phyloP scores from a whole-genome alignment of 2,113 vertebrate genomes.

The Charadrius vociferus region DNA sequence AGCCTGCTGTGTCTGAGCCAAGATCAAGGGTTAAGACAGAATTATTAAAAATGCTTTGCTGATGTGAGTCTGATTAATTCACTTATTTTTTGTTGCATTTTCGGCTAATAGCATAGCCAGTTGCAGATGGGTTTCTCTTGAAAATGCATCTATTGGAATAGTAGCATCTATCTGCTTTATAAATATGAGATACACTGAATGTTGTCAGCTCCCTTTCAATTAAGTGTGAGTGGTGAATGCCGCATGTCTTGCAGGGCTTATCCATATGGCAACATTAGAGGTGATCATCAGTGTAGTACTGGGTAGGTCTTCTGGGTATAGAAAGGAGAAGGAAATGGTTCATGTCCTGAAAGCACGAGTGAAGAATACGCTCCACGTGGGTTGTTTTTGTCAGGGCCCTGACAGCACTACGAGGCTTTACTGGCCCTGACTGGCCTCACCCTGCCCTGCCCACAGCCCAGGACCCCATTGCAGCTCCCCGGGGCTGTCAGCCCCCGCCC shows the following conservation, averaged over 20 bases:
- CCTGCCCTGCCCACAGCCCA: neutral
- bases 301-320: neutral
- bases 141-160: neutral
- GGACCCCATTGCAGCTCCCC: neutral
- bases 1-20: conserved; percentile 28
- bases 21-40: conserved; percentile 42
- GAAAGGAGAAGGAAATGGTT: neutral
- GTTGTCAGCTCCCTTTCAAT: neutral
- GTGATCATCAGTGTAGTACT: neutral
- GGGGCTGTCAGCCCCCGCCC: neutral
- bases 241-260: neutral
- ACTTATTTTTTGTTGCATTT: neutral
- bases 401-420: neutral
- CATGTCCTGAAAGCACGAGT: neutral
- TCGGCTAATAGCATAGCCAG: neutral
- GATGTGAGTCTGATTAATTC: neutral
- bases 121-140: neutral
- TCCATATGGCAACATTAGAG: neutral
- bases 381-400: neutral
- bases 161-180: neutral
- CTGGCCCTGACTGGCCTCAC: neutral
- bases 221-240: neutral
- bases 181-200: neutral
- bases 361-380: neutral
- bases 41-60: conserved; percentile 5